Conservation (phyloP, 2,888 invertebrate genomes). For the Hyalella azteca region DNA sequence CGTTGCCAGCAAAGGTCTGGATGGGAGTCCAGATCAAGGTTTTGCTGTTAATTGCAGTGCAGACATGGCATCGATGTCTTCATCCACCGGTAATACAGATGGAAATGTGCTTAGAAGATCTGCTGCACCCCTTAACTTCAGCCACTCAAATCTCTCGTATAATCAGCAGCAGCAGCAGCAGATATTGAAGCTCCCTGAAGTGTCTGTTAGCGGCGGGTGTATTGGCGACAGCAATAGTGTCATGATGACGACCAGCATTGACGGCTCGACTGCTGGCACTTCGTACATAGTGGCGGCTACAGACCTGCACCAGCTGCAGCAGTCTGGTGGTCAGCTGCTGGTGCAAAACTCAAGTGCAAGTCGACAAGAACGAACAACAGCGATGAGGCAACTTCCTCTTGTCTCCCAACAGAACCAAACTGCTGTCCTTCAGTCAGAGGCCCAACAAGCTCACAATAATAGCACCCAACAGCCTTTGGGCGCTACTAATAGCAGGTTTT, state of each 20-base stretch:
- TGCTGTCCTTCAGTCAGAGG: neutral
- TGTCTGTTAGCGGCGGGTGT: neutral
- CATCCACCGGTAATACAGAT: too few relatives aligned
- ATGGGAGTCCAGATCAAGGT: neutral
- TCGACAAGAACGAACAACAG: slow-evolving; percentile 33
- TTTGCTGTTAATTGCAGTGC: neutral
- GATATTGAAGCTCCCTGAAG: neutral
- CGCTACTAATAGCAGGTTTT: slow-evolving; percentile 1
- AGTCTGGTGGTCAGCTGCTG: slow-evolving; percentile 19
- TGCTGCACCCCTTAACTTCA: neutral
- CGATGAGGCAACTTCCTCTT: slow-evolving; percentile 20
- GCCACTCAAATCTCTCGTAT: neutral
- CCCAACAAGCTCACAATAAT: neutral
- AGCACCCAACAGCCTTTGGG: slow-evolving; percentile 2
- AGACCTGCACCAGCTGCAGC: slow-evolving; percentile 2
- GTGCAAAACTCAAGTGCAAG: neutral
- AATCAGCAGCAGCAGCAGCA: slow-evolving; percentile 16
- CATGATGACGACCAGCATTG: neutral
- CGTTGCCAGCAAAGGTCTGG: neutral
- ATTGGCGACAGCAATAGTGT: neutral
- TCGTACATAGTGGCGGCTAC: neutral
- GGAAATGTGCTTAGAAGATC: too few relatives aligned
- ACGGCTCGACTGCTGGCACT: neutral
- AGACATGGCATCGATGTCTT: neutral
- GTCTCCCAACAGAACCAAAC: neutral